Evolutionary conservation across 2,797 vertebrate genomes (phyloP).

Genomic region (Hemitrygon akajei): DNA sequence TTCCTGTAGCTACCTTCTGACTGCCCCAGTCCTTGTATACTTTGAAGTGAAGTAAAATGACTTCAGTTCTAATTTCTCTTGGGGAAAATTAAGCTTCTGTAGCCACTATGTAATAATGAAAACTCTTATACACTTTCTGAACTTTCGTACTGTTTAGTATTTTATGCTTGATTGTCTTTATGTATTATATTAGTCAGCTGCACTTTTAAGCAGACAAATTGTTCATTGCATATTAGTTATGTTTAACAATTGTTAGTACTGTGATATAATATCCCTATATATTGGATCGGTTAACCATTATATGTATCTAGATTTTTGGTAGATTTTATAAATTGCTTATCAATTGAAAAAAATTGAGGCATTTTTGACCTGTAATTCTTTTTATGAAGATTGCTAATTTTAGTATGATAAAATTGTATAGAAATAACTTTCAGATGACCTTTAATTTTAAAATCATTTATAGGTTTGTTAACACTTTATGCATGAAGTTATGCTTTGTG

Average conservation of each 20-base stretch:
- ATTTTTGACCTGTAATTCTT: neutral
- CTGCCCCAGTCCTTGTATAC: no score
- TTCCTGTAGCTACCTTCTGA: neutral
- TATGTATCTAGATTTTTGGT: neutral
- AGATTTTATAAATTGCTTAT: neutral
- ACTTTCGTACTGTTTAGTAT: neutral
- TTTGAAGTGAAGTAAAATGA: neutral
- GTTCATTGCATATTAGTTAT: neutral
- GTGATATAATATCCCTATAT: neutral
- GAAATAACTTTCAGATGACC: neutral
- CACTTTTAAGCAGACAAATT: neutral
- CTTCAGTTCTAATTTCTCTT: neutral
- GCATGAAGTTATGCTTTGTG: slow-evolving; percentile 8
- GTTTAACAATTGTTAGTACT: neutral
- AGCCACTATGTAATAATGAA: neutral
- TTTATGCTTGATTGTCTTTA: neutral
- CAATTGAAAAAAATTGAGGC: neutral
- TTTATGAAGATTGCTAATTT: neutral
- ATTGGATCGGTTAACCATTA: neutral
- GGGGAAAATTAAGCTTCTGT: neutral
- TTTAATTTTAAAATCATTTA: neutral
- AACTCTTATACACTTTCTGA: neutral
- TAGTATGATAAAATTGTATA: neutral
- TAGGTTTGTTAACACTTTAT: neutral
- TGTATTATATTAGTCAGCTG: neutral